Base-by-base conservation (phyloP, 2,888 invertebrate species). In the Neoascia interrupta region DNA sequence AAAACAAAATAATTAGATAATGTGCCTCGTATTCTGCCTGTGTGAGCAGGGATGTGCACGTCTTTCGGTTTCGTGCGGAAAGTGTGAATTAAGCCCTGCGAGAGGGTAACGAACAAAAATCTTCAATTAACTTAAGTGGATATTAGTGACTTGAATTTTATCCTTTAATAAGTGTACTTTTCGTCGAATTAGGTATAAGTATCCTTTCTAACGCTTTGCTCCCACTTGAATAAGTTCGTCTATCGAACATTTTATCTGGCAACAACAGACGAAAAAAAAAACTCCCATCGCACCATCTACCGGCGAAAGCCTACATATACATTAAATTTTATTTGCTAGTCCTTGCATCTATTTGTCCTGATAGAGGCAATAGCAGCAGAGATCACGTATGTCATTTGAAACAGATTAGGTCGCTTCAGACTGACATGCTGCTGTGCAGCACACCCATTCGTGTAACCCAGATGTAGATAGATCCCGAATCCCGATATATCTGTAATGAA, bases 371-470 rank as follows among this genome's bases (percentile, higher is more conserved):
- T 15, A 13, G 19, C 31, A 18, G 13, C 28, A 60, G 45, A 54
- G 72, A 76, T 76, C 76, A 72, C 76, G 76, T 72, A 47, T 72
- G 31, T 45, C 64, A 76, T 76, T 76, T 31, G 34, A 72, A 72
- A 66, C 2, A 64, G 58, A 64, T 76, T 66, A 64, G 37, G 53
- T 54, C 23, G 36, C 28, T 56, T 60, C 26, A 39, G 53, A 49
- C 49, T 64, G 70, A 53, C 76, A 58, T 63, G 51, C 5, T 64
- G 64, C 70, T 31, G 31, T 31, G n/a, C n/a, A n/a, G n/a, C n/a
- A n/a, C n/a, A n/a, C n/a, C n/a, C n/a, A n/a, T n/a, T n/a, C n/a
- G n/a, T n/a, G 56, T 51, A 68, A 61, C 61, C 39, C 39, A 68
- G 54, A 60, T 61, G 31, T 41, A 21, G 58, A 64, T 54, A 54